Percentiles rank a stretch among this genome's conserved stretches.
These are phyloP conservation scores for Megaleporinus macrocephalus DNA, from an alignment of 2,113 vertebrate genomes.

Conservation along the genomic window DNA sequence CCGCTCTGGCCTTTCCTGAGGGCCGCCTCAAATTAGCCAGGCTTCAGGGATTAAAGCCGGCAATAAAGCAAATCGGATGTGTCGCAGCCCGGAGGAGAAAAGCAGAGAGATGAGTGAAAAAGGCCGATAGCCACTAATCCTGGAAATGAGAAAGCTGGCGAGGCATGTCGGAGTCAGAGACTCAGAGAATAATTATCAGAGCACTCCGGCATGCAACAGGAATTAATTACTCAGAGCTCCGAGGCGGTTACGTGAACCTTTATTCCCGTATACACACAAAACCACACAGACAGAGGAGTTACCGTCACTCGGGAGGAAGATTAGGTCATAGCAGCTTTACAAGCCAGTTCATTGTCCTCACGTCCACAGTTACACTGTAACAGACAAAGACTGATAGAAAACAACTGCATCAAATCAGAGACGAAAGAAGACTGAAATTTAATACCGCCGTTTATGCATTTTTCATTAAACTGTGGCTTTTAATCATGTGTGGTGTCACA, in stretches of 20 bases:
- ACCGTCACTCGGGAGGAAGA: background rate
- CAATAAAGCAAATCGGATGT: constrained; percentile 30
- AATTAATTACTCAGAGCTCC: constrained; percentile 39
- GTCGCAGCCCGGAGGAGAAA: background rate
- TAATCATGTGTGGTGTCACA: no score
- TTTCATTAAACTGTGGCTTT: no score
- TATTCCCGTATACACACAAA: background rate
- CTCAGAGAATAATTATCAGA: constrained; percentile 25
- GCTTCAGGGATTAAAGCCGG: constrained; percentile 32
- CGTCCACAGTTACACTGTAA: background rate
- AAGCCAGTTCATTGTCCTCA: background rate
- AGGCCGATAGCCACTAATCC: constrained; percentile 44
- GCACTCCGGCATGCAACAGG: constrained; percentile 7
- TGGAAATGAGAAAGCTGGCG: constrained; percentile 53
- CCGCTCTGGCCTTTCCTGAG: background rate
- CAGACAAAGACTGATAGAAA: background rate
- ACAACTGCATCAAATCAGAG: background rate
- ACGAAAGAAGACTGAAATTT: no score
- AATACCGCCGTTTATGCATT: no score
- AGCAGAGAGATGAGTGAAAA: background rate
- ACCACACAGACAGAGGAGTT: background rate
- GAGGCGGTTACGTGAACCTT: background rate
- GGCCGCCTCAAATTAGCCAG: constrained; percentile 11
- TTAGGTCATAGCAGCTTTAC: background rate
- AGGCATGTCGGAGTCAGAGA: constrained; percentile 7